Conservation (phyloP, 2,797 vertebrate genomes). For the Gila robusta region DNA sequence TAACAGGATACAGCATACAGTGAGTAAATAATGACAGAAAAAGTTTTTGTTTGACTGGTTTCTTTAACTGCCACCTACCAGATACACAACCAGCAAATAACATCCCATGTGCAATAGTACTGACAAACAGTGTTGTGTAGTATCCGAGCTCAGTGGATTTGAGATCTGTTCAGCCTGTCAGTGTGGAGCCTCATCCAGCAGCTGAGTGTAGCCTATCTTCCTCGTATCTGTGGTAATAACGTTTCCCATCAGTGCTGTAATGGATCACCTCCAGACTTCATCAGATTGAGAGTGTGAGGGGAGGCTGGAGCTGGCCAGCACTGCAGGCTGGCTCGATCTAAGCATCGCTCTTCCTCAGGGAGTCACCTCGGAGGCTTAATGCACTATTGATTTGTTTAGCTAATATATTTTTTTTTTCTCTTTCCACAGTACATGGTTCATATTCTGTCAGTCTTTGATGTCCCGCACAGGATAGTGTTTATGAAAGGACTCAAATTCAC, state of each 20-base stretch:
- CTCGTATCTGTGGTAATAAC: conserved; percentile 66
- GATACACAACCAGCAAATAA: background rate
- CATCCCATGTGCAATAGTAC: background rate
- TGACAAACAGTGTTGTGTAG: conserved; percentile 11
- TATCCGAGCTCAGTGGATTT: conserved; percentile 4
- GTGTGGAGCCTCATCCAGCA: conserved; percentile 34
- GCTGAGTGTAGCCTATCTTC: conserved; percentile 47
- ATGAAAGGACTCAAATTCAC: conserved; percentile 13
- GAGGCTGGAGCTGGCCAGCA: conserved; percentile 53
- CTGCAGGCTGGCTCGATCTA: conserved; percentile 55
- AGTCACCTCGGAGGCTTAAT: conserved; percentile 67
- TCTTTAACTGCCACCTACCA: background rate
- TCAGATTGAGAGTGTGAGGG: conserved; percentile 67
- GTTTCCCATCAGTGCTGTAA: conserved; percentile 69
- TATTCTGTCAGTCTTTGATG: conserved; percentile 38
- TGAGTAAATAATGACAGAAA: background rate
- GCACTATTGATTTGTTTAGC: conserved; percentile 79
- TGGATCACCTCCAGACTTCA: conserved; percentile 66
- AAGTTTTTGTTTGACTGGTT: background rate
- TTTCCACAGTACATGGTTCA: conserved; percentile 42
- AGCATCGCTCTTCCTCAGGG: conserved; percentile 70
- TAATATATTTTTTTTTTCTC: conserved; percentile 67
- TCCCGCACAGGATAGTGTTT: conserved; percentile 49
- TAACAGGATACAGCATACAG: background rate
- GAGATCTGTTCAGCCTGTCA: background rate